Evolutionary conservation across 2,797 vertebrate genomes (phyloP), one percentile per base, ranked within the genome.

Genomic region (Pipistrellus pygmaeus): DNA sequence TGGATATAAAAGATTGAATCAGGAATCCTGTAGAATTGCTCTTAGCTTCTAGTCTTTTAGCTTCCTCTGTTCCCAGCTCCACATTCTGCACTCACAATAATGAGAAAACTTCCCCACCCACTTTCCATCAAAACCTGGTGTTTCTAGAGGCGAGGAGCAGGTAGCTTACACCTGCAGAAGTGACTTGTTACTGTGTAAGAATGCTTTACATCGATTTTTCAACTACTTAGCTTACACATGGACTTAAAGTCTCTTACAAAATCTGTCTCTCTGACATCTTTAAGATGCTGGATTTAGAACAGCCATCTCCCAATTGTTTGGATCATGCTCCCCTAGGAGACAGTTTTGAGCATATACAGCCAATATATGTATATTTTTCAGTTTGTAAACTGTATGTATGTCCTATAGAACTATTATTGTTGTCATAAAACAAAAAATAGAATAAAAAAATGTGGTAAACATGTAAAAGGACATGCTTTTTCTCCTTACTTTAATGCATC

Each of bases 351-450:
- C 35, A 53, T 5, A 13, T n/a, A 75, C 27, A 71, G 1, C n/a
- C 13, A 86, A 87, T 23, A 76, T 21, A 84, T n/a, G 15, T 23
- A 57, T 46, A 51, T 38, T 77, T 92, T 81, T 88, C 9, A 14
- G 21, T 46, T 92, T 94, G 68, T 77, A 86, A 87, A 87, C 68
- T 44, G 1, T 30, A 60, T 3, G 20, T 18, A 69, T 5, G 1
- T 30, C 80, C 38, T 85, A 69, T 0, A 60, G 6, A 71, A 72
- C 30, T 57, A 83, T 62, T 68, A 82, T 12, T 85, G 41, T 12
- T 85, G 41, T 38, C 82, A 38, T 81, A 78, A 87, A 95, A 80
- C 38, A 86, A 88, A 89, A 48, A 17, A 41, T 1, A 55, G 44
- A 69, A 32, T 23, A 83, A 27, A 57, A 57, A 86, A 81, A 57